These are phyloP conservation scores for Drusus annulatus DNA, from an alignment of 1,140 invertebrate species.

Conservation along the genomic window DNA sequence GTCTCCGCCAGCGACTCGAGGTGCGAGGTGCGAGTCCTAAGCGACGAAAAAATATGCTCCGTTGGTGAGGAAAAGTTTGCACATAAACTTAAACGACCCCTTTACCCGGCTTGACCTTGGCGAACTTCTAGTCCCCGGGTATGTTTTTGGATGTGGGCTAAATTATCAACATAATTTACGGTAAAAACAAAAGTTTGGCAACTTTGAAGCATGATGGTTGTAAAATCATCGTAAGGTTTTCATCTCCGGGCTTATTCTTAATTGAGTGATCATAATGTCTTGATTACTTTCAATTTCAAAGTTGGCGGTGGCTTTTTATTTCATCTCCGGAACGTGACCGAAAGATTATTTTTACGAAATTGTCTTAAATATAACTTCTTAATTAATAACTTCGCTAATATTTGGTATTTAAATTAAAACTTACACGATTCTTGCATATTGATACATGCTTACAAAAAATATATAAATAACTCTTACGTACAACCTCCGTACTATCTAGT, in stretches of 20 bases:
- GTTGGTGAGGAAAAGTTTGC: slow-evolving; percentile 25
- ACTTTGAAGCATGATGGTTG: slow-evolving; percentile 24
- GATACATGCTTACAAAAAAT: no score
- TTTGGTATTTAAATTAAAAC: no score
- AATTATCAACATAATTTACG: slow-evolving; percentile 37
- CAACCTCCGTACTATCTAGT: no score
- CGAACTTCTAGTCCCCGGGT: neutral
- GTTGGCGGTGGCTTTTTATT: no score
- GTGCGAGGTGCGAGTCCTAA: neutral
- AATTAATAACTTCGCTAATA: no score
- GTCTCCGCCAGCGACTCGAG: slow-evolving; percentile 12
- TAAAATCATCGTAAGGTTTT: slow-evolving; percentile 31
- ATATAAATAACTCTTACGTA: no score
- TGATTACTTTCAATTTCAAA: slow-evolving; percentile 13
- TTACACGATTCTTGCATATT: no score
- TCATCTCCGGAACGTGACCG: no score
- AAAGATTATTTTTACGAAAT: no score
- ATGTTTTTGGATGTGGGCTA: slow-evolving; percentile 32
- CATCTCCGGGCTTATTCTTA: neutral
- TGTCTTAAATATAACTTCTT: no score
- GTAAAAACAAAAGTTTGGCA: slow-evolving; percentile 28
- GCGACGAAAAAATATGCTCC: slow-evolving; percentile 34
- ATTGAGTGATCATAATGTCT: slow-evolving; percentile 22
- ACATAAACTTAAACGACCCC: slow-evolving; percentile 39
- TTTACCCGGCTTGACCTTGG: slow-evolving; percentile 27